These are phyloP conservation scores for Isotomurus palustris DNA, from an alignment of 2,888 invertebrate species.

Conservation along the genomic window DNA sequence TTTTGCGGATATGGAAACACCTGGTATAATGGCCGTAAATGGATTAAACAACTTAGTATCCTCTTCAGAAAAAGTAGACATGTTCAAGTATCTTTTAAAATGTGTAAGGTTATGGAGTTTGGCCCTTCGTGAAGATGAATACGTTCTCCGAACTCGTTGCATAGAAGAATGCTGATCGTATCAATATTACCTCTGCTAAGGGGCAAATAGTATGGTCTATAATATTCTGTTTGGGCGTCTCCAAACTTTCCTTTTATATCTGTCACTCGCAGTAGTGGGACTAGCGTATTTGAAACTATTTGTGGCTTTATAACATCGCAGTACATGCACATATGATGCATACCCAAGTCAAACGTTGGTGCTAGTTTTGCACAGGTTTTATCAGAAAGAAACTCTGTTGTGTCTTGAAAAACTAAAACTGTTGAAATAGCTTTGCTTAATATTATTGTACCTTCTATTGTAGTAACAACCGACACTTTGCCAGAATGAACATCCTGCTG, in stretches of 20 bases:
- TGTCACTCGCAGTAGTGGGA: slow-evolving; percentile 8
- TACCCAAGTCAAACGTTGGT: neutral
- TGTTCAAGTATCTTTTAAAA: neutral
- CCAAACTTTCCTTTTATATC: slow-evolving; percentile 6
- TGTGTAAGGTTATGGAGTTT: slow-evolving; percentile 3
- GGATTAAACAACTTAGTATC: neutral
- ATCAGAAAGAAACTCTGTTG: neutral
- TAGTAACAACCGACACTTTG: neutral
- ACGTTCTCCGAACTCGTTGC: slow-evolving; percentile 13
- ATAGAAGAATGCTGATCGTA: neutral
- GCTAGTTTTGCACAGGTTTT: neutral
- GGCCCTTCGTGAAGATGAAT: slow-evolving; percentile 5
- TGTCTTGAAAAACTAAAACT: neutral
- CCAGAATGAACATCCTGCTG: too few species aligned
- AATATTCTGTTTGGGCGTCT: neutral
- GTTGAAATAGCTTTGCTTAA: neutral
- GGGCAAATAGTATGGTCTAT: slow-evolving; percentile 3
- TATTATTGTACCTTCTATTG: neutral
- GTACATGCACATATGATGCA: slow-evolving; percentile 13
- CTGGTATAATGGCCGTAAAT: slow-evolving; percentile 1
- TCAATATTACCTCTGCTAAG: slow-evolving; percentile 1
- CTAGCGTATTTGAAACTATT: slow-evolving; percentile 3
- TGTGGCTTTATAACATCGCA: slow-evolving; percentile 6
- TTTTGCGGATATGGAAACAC: slow-evolving; percentile 7
- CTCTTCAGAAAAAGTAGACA: neutral